These are phyloP conservation scores for Penaeus vannamei DNA, from an alignment of 1,140 invertebrate species.

Conservation along the genomic window DNA sequence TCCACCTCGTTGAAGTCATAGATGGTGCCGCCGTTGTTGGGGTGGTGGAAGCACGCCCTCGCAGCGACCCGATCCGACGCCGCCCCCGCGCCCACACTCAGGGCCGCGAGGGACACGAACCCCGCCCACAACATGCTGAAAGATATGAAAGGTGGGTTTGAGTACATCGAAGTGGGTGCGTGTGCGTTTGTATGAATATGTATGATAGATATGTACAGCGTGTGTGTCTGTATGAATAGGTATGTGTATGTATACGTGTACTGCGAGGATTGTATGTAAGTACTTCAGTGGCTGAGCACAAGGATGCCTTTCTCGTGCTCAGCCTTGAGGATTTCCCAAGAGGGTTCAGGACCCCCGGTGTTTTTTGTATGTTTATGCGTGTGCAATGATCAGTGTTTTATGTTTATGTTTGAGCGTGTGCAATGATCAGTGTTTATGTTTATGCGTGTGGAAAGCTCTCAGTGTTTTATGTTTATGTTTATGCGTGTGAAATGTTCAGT, in stretches of 20 bases:
- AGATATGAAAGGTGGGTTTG: neutral
- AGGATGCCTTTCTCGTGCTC: no score
- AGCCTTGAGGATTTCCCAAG: no score
- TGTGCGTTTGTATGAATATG: slow-evolving; percentile 28
- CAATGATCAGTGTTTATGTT: no score
- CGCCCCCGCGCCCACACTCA: slow-evolving; percentile 33
- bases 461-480: no score
- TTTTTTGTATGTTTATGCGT: no score
- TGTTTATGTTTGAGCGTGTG: no score
- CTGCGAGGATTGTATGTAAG: no score
- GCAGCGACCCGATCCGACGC: slow-evolving; percentile 45
- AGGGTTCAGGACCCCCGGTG: no score
- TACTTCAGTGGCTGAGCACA: no score
- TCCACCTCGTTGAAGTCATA: slow-evolving; percentile 65
- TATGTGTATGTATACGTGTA: neutral
- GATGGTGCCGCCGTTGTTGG: slow-evolving; percentile 51
- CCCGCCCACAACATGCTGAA: slow-evolving; percentile 57
- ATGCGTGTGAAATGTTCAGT: no score
- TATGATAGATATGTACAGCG: slow-evolving; percentile 48
- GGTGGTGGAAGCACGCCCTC: slow-evolving; percentile 62
- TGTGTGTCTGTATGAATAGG: slow-evolving; percentile 3
- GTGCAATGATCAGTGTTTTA: no score
- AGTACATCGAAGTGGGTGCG: neutral
- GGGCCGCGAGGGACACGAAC: slow-evolving; percentile 40
- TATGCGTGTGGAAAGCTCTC: no score